These are phyloP conservation scores for Lytechinus variegatus DNA, from an alignment of 35 echinoderm and acorn worm genomes.

Conservation along the genomic window DNA sequence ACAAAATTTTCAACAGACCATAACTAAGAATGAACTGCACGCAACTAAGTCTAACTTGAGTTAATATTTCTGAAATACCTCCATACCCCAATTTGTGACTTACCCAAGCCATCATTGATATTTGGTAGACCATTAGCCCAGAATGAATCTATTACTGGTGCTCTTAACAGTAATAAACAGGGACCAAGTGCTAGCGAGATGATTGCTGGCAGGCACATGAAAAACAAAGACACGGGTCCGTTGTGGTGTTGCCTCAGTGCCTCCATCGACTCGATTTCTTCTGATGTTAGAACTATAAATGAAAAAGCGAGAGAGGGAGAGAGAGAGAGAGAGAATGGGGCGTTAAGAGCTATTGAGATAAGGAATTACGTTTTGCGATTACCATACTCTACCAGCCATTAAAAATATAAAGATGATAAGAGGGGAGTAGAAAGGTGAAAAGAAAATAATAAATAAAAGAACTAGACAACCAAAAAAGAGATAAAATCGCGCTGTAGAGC, in stretches of 20 bases:
- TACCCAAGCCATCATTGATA: constrained; percentile 71
- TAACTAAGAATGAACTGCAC: too few relatives aligned
- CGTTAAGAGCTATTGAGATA: neutral
- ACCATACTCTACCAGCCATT: neutral
- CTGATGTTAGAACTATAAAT: constrained; percentile 32
- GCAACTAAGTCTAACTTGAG: too few relatives aligned
- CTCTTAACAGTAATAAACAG: constrained; percentile 38
- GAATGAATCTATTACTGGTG: constrained; percentile 49
- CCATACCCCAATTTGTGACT: neutral
- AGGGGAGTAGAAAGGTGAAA: neutral
- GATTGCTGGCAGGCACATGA: constrained; percentile 55
- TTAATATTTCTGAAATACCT: too few relatives aligned
- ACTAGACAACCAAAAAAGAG: too few relatives aligned
- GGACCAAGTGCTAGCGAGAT: constrained; percentile 61
- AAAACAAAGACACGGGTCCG: constrained; percentile 50
- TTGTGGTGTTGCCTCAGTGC: constrained; percentile 55
- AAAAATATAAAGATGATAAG: neutral
- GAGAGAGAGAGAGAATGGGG: neutral
- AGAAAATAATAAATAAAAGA: neutral
- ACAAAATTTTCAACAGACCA: too few relatives aligned
- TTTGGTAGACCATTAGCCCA: constrained; percentile 51
- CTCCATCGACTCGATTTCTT: constrained; percentile 45
- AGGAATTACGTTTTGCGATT: neutral
- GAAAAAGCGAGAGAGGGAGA: neutral
- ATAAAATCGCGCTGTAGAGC: too few relatives aligned